phyloP scores from a whole-genome alignment of 2,113 vertebrate genomes.

The Rattus rattus region DNA sequence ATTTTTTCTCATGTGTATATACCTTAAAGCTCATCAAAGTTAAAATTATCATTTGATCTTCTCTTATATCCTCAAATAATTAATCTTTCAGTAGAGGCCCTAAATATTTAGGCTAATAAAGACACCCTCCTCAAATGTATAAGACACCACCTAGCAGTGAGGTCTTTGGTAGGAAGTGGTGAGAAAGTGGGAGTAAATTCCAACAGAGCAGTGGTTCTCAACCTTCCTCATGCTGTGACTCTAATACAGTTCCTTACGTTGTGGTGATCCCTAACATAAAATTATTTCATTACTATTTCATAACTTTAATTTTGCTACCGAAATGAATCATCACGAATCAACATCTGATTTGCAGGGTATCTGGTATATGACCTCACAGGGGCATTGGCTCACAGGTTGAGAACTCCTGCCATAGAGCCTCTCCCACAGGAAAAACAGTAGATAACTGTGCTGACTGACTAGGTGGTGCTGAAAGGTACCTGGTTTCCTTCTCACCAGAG shows the following conservation, averaged over 20 bases:
- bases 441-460: neutral
- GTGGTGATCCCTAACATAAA: no score
- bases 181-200: neutral
- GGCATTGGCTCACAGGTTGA: neutral
- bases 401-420: neutral
- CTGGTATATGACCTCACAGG: neutral
- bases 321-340: neutral
- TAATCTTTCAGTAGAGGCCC: neutral
- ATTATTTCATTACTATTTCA: neutral
- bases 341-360: neutral
- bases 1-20: neutral
- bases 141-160: neutral
- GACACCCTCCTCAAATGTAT: neutral
- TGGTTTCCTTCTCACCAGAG: neutral
- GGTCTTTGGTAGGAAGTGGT: neutral
- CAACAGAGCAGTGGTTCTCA: neutral
- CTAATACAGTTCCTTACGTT: neutral
- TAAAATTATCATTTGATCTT: neutral
- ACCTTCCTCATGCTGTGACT: neutral
- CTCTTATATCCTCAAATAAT: neutral
- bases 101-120: slow-evolving; percentile 29
- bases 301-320: neutral
- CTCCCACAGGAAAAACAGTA: neutral
- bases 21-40: neutral
- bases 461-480: neutral